Percentiles rank a stretch among this genome's conserved stretches.
phyloP scores from a whole-genome alignment of 2,888 invertebrate genomes.

The Plusia festucae region DNA sequence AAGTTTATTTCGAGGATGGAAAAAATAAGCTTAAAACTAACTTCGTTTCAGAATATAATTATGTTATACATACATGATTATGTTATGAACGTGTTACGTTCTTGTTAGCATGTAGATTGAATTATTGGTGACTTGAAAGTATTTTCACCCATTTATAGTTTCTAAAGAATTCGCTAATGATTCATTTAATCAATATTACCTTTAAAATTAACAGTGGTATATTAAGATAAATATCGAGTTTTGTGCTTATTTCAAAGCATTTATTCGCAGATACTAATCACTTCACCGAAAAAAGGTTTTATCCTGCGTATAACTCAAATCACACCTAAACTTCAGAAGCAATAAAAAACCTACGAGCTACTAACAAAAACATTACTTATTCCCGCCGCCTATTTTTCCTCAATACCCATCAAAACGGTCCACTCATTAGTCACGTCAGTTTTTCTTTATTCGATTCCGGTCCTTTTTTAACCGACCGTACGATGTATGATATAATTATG shows the following conservation, averaged over 20 bases:
- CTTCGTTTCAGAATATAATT: background rate
- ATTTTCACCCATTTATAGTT: too few relatives aligned
- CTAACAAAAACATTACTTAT: constrained; percentile 29
- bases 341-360: constrained; percentile 17
- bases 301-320: background rate
- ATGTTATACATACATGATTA: too few relatives aligned
- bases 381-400: constrained; percentile 40
- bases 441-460: constrained; percentile 68
- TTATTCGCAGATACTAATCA: too few relatives aligned
- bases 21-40: background rate
- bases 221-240: too few relatives aligned
- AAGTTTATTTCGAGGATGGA: background rate
- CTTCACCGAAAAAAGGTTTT: background rate
- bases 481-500: constrained; percentile 50
- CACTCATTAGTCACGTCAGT: constrained; percentile 71
- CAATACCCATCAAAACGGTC: constrained; percentile 68
- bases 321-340: constrained; percentile 1
- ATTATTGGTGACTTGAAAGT: too few relatives aligned
- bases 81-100: too few relatives aligned
- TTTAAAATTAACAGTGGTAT: too few relatives aligned
- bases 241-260: too few relatives aligned
- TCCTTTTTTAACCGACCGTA: constrained; percentile 57
- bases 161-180: too few relatives aligned
- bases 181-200: too few relatives aligned
- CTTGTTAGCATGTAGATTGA: too few relatives aligned